Conservation (phyloP, 2,797 vertebrate genomes). For the Sebastes minor region DNA sequence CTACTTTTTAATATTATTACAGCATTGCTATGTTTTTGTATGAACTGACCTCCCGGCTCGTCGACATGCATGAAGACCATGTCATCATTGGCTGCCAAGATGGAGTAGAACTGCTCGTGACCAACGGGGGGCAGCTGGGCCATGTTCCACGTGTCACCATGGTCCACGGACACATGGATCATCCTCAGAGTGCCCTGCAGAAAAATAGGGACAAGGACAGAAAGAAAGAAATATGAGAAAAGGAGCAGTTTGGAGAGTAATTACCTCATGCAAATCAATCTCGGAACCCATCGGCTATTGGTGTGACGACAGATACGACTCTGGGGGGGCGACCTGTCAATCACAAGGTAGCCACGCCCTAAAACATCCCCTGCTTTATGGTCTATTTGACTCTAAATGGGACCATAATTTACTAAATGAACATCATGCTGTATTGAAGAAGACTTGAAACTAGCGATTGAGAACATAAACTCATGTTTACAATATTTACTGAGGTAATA, state of each 20-base stretch:
- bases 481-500: no score
- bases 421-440: no score
- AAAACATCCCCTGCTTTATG: no score
- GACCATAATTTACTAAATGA: no score
- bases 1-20: neutral
- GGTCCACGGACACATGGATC: conserved; percentile 91
- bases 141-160: conserved; percentile 92
- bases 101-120: conserved; percentile 96
- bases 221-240: neutral
- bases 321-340: no score
- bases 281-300: no score
- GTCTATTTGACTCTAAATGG: no score
- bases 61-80: conserved; percentile 98
- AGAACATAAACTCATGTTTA: no score
- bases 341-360: no score
- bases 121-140: conserved; percentile 94
- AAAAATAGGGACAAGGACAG: neutral
- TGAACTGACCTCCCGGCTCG: conserved; percentile 88
- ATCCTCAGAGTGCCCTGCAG: conserved; percentile 82
- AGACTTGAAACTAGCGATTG: no score
- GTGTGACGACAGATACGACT: no score
- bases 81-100: conserved; percentile 91
- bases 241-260: neutral
- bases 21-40: neutral
- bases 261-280: neutral